Evolutionary conservation across 1,140 invertebrate species (phyloP).

Genomic region (Ceratina calcarata): DNA sequence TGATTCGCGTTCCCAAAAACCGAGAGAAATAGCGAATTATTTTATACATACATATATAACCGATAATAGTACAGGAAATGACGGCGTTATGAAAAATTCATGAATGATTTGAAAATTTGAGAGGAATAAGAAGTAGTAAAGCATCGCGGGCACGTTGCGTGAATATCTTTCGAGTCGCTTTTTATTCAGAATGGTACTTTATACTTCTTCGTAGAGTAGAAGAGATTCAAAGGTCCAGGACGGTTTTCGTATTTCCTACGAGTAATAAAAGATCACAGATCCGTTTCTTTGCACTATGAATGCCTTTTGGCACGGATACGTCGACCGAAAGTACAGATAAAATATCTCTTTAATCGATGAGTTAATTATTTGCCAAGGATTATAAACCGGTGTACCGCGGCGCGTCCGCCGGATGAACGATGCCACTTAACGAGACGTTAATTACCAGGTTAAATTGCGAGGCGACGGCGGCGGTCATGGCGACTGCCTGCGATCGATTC

Average conservation of each 20-base stretch:
- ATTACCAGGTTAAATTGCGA: conserved; percentile 43
- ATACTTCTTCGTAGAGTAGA: not conserved
- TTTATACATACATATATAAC: not conserved
- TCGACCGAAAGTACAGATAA: no score
- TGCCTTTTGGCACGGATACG: no score
- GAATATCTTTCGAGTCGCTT: not conserved
- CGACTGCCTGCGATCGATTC: conserved; percentile 34
- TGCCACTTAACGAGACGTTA: conserved; percentile 49
- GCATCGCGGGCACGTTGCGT: not conserved
- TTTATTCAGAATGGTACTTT: not conserved
- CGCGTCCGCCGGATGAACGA: conserved; percentile 24
- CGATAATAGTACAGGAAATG: no score
- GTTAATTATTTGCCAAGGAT: conserved; percentile 49
- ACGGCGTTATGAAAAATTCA: not conserved
- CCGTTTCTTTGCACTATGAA: no score
- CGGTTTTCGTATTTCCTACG: not conserved
- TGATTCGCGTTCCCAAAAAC: no score
- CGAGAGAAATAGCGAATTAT: not conserved
- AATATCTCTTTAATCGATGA: conserved; percentile 15
- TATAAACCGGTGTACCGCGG: conserved; percentile 10
- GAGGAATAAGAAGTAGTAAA: not conserved
- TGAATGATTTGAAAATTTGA: not conserved
- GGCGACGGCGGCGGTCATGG: not conserved
- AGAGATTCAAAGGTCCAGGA: not conserved
- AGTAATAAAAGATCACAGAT: not conserved